Conservation (phyloP, 1,140 invertebrate genomes). For the Hycleus phaleratus region DNA sequence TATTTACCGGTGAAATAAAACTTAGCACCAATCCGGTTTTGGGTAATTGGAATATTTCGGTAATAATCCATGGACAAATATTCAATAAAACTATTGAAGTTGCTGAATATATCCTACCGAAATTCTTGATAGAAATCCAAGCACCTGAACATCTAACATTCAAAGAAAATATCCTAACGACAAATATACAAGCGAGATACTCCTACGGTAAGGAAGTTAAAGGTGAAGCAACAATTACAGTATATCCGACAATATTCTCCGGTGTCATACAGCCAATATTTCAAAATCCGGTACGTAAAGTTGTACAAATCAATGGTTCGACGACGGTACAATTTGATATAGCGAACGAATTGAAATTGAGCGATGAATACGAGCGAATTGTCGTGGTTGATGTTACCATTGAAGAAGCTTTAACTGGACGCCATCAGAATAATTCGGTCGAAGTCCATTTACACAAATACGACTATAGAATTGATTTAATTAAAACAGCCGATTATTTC, state of each 20-base stretch:
- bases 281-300: conserved; percentile 57
- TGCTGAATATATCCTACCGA: conserved; percentile 87
- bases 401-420: conserved; percentile 70
- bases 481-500: conserved; percentile 75
- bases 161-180: conserved; percentile 65
- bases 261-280: conserved; percentile 72
- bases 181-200: conserved; percentile 74
- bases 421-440: conserved; percentile 70
- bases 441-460: conserved; percentile 69
- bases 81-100: conserved; percentile 70
- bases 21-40: conserved; percentile 79
- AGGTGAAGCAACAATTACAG: conserved; percentile 68
- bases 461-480: conserved; percentile 74
- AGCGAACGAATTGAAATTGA: conserved; percentile 57
- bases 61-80: conserved; percentile 50
- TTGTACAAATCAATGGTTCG: conserved; percentile 71
- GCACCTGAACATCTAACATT: conserved; percentile 74
- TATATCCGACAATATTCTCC: conserved; percentile 69
- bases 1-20: conserved; percentile 70
- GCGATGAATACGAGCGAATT: conserved; percentile 65
- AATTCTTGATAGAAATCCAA: conserved; percentile 80
- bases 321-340: conserved; percentile 70
- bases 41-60: conserved; percentile 81
- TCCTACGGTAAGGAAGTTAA: conserved; percentile 76
- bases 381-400: conserved; percentile 71